These are phyloP conservation scores for Percopsis transmontana DNA, from an alignment of 2,113 vertebrate species.

Conservation along the genomic window DNA sequence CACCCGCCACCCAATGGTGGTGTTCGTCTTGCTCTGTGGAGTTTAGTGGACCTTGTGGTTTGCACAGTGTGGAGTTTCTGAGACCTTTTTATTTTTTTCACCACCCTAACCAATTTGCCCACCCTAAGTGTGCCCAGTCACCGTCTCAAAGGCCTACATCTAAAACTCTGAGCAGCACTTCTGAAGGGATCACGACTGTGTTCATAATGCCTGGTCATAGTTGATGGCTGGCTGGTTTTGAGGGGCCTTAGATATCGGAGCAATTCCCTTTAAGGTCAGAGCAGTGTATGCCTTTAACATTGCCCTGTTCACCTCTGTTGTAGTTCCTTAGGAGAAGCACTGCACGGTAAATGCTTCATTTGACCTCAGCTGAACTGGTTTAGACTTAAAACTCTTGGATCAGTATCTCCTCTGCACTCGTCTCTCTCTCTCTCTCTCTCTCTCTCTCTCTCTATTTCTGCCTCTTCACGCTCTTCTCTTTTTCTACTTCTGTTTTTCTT, in stretches of 20 bases:
- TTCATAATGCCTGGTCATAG: neutral
- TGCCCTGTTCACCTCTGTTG: neutral
- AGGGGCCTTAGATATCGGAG: neutral
- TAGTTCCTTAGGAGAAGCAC: constrained; percentile 12
- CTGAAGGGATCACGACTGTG: neutral
- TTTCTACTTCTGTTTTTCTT: neutral
- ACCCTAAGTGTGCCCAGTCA: neutral
- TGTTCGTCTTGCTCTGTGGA: neutral
- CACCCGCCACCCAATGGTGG: neutral
- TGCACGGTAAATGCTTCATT: constrained; percentile 1
- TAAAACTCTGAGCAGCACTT: neutral
- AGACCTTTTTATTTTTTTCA: neutral
- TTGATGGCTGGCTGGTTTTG: constrained; percentile 11
- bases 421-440: neutral
- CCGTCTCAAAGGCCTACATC: neutral
- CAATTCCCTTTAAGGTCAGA: constrained; percentile 7
- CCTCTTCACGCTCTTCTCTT: neutral
- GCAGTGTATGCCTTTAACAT: neutral
- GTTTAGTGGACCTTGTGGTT: constrained; percentile 23
- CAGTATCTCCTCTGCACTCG: neutral
- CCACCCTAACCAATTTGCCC: neutral
- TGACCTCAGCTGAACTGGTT: constrained; percentile 18
- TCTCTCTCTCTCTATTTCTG: neutral
- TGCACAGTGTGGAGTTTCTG: constrained; percentile 22
- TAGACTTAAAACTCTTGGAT: constrained; percentile 8